A percentile compares a stretch with the other conserved stretches of the same genome.
These are phyloP conservation scores for Apteryx owenii DNA, from an alignment of 2,113 vertebrate species.

Conservation along the genomic window DNA sequence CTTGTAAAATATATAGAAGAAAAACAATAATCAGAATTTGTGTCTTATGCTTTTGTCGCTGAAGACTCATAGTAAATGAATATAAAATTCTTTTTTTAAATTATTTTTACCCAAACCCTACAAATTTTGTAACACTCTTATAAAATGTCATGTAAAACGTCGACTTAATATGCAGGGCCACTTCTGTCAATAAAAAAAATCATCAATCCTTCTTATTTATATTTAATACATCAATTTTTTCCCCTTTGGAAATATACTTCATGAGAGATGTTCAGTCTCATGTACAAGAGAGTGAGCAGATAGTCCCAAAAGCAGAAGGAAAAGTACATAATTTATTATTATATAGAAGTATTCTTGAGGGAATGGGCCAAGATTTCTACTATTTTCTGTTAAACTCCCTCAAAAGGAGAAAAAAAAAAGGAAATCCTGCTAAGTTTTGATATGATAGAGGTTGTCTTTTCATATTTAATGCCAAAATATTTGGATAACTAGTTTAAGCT, in stretches of 20 bases:
- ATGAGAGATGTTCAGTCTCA: background rate
- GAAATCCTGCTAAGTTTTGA: background rate
- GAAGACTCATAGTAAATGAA: background rate
- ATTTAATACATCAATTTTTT: background rate
- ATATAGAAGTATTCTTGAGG: background rate
- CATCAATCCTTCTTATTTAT: background rate
- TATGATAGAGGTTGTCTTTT: background rate
- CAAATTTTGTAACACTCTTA: background rate
- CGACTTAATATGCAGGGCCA: background rate
- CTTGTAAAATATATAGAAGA: background rate
- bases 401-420: background rate
- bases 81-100: background rate
- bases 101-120: background rate
- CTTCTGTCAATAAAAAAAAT: background rate
- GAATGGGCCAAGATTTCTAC: background rate
- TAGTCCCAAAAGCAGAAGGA: background rate
- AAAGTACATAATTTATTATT: background rate
- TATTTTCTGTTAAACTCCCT: background rate
- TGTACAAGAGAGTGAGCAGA: background rate
- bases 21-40: background rate
- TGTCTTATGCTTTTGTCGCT: background rate
- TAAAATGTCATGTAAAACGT: background rate
- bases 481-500: background rate
- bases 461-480: background rate
- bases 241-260: background rate